Conservation (phyloP, 2,113 vertebrate species). For the Saimiri boliviensis region DNA sequence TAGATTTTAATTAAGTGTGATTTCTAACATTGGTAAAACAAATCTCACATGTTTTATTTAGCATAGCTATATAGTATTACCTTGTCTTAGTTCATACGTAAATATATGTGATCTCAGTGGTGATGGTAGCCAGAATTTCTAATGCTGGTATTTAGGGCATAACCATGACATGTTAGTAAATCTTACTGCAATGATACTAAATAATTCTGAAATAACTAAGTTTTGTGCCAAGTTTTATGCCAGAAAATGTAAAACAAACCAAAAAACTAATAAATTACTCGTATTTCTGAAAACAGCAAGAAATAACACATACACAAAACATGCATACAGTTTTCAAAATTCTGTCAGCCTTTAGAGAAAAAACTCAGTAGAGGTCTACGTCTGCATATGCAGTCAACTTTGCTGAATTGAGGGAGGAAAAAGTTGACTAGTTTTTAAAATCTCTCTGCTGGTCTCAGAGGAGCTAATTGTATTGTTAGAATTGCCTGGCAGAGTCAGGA, state of each 20-base stretch:
- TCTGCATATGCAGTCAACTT: background rate
- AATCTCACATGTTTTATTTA: background rate
- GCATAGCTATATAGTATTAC: background rate
- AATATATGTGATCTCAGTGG: background rate
- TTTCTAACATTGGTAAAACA: background rate
- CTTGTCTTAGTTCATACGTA: background rate
- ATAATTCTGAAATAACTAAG: background rate
- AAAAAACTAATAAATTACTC: background rate
- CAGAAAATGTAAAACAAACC: background rate
- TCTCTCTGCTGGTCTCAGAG: background rate
- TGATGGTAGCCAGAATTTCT: background rate
- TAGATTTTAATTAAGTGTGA: background rate
- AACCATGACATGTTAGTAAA: background rate
- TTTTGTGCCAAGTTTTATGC: background rate
- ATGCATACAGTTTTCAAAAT: background rate
- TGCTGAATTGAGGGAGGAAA: background rate
- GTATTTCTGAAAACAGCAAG: background rate
- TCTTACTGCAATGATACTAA: background rate
- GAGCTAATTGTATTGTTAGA: slow-evolving; percentile 43
- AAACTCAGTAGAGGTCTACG: background rate
- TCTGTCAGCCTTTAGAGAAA: background rate
- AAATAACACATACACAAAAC: background rate
- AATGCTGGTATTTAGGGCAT: background rate
- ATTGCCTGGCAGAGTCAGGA: background rate
- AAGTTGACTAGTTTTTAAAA: background rate